phyloP scores from a whole-genome alignment of 2,888 invertebrate genomes.

The Sceliomorpha sp. region DNA sequence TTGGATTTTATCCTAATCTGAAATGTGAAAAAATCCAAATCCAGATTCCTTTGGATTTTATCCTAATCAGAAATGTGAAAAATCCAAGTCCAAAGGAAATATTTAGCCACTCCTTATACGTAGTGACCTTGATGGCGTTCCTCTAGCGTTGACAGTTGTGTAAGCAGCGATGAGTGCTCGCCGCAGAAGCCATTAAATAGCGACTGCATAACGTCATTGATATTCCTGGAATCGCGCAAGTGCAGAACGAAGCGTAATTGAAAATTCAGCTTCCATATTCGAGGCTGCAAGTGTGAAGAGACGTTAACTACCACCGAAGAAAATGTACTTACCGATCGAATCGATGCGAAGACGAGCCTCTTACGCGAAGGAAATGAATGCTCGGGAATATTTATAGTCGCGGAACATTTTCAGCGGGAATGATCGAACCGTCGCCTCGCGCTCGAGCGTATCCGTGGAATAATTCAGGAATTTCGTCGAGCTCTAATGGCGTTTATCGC shows the following conservation, averaged over 20 bases:
- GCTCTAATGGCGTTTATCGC: conserved; percentile 38
- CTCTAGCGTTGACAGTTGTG: too few species aligned
- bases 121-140: too few species aligned
- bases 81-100: too few species aligned
- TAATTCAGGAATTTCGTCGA: conserved; percentile 51
- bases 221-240: conserved; percentile 4
- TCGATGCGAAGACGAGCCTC: conserved; percentile 58
- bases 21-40: too few species aligned
- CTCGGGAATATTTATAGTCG: conserved; percentile 62
- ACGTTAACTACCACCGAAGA: conserved; percentile 52
- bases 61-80: too few species aligned
- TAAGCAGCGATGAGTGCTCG: too few species aligned
- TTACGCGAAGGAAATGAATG: conserved; percentile 65
- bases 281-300: conserved; percentile 53
- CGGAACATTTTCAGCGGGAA: conserved; percentile 46
- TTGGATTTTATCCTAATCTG: too few species aligned
- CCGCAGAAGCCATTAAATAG: conserved; percentile 9
- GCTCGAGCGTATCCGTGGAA: conserved; percentile 37
- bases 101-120: too few species aligned
- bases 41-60: too few species aligned
- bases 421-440: conserved; percentile 35
- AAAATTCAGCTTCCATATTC: conserved; percentile 51
- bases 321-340: conserved; percentile 54
- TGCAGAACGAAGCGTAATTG: conserved; percentile 27
- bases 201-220: conserved; percentile 24